Percentiles rank a stretch among this genome's conserved stretches.
phyloP scores from a whole-genome alignment of 2,888 invertebrate species.

The Drosophila leonis region DNA sequence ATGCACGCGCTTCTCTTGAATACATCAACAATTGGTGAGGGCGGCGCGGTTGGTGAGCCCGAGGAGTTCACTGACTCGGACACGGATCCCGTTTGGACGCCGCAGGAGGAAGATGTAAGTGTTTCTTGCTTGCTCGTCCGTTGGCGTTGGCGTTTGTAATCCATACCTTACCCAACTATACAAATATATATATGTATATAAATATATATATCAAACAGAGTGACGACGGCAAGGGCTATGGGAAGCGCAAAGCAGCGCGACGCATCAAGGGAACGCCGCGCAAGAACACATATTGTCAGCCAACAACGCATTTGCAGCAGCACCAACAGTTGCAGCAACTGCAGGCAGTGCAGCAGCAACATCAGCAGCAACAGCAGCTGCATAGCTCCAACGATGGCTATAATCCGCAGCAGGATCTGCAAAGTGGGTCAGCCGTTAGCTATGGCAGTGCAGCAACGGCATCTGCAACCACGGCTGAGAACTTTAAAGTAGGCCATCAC shows the following conservation, averaged over 20 bases:
- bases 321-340: conserved; percentile 62
- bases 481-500: conserved; percentile 79
- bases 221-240: conserved; percentile 78
- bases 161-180: conserved; percentile 20
- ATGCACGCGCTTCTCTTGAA: conserved; percentile 86
- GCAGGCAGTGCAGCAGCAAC: conserved; percentile 56
- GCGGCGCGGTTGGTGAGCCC: conserved; percentile 86
- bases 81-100: conserved; percentile 92
- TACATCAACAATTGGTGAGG: conserved; percentile 71
- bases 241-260: conserved; percentile 80
- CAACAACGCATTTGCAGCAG: conserved; percentile 55
- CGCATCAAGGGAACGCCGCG: conserved; percentile 81
- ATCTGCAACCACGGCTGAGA: conserved; percentile 73
- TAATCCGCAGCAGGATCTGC: conserved; percentile 79
- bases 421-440: conserved; percentile 62
- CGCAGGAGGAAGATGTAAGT: conserved; percentile 87
- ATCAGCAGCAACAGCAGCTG: conserved; percentile 56
- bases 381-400: conserved; percentile 68
- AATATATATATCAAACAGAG: conserved; percentile 60
- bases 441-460: conserved; percentile 72
- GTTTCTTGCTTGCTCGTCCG: conserved; percentile 25
- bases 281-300: conserved; percentile 77
- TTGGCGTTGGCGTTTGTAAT: conserved; percentile 36
- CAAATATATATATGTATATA: conserved; percentile 1
- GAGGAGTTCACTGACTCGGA: conserved; percentile 88